Evolutionary conservation across 92 coral and sea anemone genomes (phyloP), one percentile per base, ranked within the genome.

Genomic region (Paragorgia papillata): DNA sequence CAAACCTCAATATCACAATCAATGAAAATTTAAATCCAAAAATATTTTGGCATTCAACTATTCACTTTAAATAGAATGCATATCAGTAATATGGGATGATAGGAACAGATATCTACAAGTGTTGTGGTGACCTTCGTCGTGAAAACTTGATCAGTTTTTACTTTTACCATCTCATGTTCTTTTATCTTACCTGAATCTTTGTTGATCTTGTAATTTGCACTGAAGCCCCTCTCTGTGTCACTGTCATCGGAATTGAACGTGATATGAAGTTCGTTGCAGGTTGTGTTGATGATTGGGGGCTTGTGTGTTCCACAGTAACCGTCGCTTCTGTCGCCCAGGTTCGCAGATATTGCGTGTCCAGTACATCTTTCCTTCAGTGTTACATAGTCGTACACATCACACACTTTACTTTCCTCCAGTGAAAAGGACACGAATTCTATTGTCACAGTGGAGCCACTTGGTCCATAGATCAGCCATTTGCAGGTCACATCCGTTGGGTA

Each of bases 161-260:
- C n/a, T n/a, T n/a, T n/a, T n/a, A n/a, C n/a, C n/a, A n/a, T n/a
- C n/a, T n/a, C n/a, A n/a, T n/a, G 43, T 37, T 37, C 43, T 10
- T n/a, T n/a, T 10, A 37, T 37, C 97, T 82, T 61, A 94, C 98
- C 66, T 32, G 46, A 62, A 9, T 86, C 85, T 29, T 79, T 60
- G 62, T 82, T 71, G 14, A 88, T 65, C 70, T 74, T 53, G 68
- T 82, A 94, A 13, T 84, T 79, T 6, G 92, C 98, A 33, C 88
- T 86, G 50, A 94, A 94, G 10, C 98, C 98, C 26, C 66, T 26
- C 31, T 73, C 68, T 1, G 97, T 94, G 46, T 64, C 32, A 0
- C 97, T 88, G 59, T 94, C 97, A 43, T 94, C 98, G 9, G 92
- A 81, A 6, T 43, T 69, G 33, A 94, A 94, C 58, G 60, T 84